Evolutionary conservation across 2,113 vertebrate genomes (phyloP), one percentile per base, ranked within the genome.

Genomic region (Chionomys nivalis): DNA sequence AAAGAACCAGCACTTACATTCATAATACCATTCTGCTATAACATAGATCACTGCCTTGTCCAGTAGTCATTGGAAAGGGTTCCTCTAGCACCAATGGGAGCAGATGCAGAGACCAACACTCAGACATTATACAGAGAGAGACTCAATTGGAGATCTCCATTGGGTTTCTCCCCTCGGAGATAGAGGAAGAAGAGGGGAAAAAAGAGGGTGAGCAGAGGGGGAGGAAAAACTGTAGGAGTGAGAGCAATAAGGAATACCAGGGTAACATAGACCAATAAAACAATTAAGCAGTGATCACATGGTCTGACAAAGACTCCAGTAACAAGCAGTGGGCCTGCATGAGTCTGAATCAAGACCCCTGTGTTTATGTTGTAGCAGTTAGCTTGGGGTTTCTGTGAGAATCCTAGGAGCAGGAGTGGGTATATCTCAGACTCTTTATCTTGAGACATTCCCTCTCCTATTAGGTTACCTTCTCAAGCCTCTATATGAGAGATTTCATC

Each of bases 161-260:
- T 8, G 4, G 72, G 4, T 42, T 3, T 10, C 1, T 39, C 19
- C 21, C 21, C 21, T 42, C 21, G 42, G 9, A 23, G 36, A 72
- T 9, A 39, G n/a, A 73, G 70, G 19, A 73, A 73, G 1, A 42
- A 24, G 19, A 58, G 17, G 55, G 3, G 17, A 1, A 42, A 19
- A 19, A 39, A 42, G 3, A 73, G 0, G n/a, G 3, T 4, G 36
- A 24, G 4, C 9, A 73, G 17, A 73, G 0, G n/a, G 3, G 9
- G 36, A 24, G 1, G 9, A 73, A 73, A 42, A 8, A 42, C 14
- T 73, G 21, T 39, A 42, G n/a, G 21, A 73, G 21, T 73, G n/a
- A 73, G 21, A 73, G 9, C 1, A 10, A 39, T 11, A 24, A 4
- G 72, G 39, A 24, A 42, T 19, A 23, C 21, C 4, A 75, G 31